Evolutionary conservation across 2,888 invertebrate genomes (phyloP).

Genomic region (Plebejus argus): DNA sequence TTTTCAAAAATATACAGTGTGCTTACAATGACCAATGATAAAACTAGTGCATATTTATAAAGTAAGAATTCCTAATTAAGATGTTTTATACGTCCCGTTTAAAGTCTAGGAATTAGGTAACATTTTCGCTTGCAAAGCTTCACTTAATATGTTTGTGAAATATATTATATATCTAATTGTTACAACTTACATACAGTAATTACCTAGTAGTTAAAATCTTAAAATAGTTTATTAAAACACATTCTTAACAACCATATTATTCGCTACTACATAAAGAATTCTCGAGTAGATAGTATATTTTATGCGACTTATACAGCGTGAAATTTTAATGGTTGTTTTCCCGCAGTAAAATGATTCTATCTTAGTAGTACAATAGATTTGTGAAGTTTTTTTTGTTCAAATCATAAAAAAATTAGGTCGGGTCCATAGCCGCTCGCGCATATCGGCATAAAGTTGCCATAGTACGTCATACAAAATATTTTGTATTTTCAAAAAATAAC

Average conservation of each 20-base stretch:
- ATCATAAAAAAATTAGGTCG: too few species aligned
- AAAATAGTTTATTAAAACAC: neutral
- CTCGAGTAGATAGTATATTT: neutral
- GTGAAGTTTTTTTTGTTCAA: too few species aligned
- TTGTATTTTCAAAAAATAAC: too few species aligned
- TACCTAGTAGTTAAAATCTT: neutral
- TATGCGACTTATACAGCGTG: too few species aligned
- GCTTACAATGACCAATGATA: conserved; percentile 45
- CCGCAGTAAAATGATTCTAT: too few species aligned
- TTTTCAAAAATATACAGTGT: conserved; percentile 36
- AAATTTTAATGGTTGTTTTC: too few species aligned
- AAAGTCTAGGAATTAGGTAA: conserved; percentile 1
- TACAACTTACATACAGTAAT: too few species aligned
- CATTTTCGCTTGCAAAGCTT: neutral
- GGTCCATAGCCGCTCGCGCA: too few species aligned
- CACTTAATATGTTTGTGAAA: neutral
- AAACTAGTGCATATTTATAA: conserved; percentile 35
- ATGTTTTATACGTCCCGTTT: conserved; percentile 32
- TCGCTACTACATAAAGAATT: neutral
- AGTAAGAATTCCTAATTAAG: conserved; percentile 34
- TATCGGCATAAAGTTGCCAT: too few species aligned
- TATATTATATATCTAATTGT: neutral
- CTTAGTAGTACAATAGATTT: too few species aligned
- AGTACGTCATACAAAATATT: too few species aligned
- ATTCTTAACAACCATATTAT: neutral